Evolutionary conservation across 2,888 invertebrate species (phyloP).

Genomic region (Sipunculus nudus): DNA sequence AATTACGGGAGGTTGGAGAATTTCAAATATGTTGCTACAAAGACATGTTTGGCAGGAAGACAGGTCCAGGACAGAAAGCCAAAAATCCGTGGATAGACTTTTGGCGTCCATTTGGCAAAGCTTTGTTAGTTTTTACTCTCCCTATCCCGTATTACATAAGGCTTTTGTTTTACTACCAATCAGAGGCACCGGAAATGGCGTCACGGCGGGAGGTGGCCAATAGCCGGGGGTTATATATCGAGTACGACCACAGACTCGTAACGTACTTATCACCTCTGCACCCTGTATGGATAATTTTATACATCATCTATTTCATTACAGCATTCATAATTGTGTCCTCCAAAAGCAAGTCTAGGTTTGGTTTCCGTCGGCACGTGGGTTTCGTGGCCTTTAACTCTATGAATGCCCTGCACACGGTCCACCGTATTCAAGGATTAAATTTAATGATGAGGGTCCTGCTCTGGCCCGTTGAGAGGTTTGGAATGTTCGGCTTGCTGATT

Average conservation of each 20-base stretch:
- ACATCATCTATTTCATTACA: slow-evolving; percentile 47
- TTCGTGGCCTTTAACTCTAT: too few relatives aligned
- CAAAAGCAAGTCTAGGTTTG: too few relatives aligned
- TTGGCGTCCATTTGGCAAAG: slow-evolving; percentile 46
- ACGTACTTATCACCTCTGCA: slow-evolving; percentile 52
- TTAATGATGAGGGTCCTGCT: slow-evolving; percentile 46
- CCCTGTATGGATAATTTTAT: slow-evolving; percentile 49
- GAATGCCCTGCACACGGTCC: slow-evolving; percentile 51
- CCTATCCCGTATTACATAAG: slow-evolving; percentile 60
- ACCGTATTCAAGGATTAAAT: slow-evolving; percentile 49
- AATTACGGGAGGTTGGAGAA: slow-evolving; percentile 49
- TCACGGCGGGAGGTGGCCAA: slow-evolving; percentile 39
- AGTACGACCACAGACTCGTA: slow-evolving; percentile 46
- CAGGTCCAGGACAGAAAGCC: too few relatives aligned
- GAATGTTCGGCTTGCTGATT: slow-evolving; percentile 52
- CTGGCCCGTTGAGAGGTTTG: slow-evolving; percentile 57
- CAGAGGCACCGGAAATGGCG: slow-evolving; percentile 53
- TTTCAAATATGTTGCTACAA: slow-evolving; percentile 54
- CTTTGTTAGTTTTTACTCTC: slow-evolving; percentile 48
- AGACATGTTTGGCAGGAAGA: slow-evolving; percentile 46
- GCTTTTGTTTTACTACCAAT: slow-evolving; percentile 55
- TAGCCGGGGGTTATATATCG: slow-evolving; percentile 34
- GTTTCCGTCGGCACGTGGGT: too few relatives aligned
- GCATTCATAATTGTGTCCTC: slow-evolving; percentile 48
- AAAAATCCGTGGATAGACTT: slow-evolving; percentile 37